Base-by-base conservation (phyloP, 2,113 vertebrate genomes). In the Boulengeromyrus knoepffleri region DNA sequence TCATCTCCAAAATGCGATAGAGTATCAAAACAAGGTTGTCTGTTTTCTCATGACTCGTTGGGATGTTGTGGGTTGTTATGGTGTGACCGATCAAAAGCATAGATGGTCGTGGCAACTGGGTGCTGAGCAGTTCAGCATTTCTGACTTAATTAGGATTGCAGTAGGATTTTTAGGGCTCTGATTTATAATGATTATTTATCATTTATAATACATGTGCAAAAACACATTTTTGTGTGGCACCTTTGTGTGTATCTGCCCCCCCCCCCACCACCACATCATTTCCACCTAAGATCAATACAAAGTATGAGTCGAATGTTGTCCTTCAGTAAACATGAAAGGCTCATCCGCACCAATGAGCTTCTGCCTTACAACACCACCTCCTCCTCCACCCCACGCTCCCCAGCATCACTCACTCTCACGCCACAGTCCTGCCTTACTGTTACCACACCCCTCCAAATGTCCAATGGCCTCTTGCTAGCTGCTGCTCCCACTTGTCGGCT, bases 281-380 rank as follows among this genome's bases (percentile, higher is more conserved):
- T 36, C 39, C 19, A 58, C 39, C 10, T 46, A 9, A 45, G 91
- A 91, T 85, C 42, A 77, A 91, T 88, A 91, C n/a, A 15, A 66
- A 83, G 4, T 90, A 50, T 83, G 53, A 91, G 91, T 90, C 92
- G 92, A 92, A 90, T 53, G 70, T 42, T 87, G 27, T 19, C 88
- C 85, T 74, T 19, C 70, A 88, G 93, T 89, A 93, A 95, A 94
- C 91, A 93, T 90, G 87, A 92, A 90, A 89, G 90, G 85, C 85
- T 88, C 85, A 17, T 91, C 70, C 90, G 87, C 90, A 92, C 95
- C 95, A 95, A 95, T 96, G 92, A 93, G 92, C 90, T 91, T 42
- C 90, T 88, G 77, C 56, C 74, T 31, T 86, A 10, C 89, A 5
- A 52, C 92, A 93, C 93, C 94, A 92, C 94, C 85, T 93, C 90